Evolutionary conservation across 2,888 invertebrate species (phyloP).

Genomic region (Anthrax anthrax): DNA sequence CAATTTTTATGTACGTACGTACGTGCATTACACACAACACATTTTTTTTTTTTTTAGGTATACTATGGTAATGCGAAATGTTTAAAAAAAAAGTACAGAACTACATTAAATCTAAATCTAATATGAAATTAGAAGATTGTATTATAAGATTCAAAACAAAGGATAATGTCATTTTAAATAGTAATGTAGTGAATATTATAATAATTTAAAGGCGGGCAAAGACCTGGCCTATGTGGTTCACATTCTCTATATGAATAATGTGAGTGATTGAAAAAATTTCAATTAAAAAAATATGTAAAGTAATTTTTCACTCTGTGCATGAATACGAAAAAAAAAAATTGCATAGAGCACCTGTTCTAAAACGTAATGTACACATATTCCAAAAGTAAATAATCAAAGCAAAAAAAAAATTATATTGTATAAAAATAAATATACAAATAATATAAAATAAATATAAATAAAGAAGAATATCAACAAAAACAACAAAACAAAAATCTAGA

Average conservation of each 20-base stretch:
- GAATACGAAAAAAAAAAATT: neutral
- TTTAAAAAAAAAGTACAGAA: neutral
- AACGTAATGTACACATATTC: neutral
- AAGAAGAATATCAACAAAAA: neutral
- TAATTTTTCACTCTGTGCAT: neutral
- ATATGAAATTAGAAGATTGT: neutral
- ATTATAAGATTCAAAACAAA: constrained; percentile 1
- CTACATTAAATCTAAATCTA: neutral
- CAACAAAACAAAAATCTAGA: neutral
- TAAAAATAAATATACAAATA: no score
- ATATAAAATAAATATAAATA: neutral
- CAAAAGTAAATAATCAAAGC: no score
- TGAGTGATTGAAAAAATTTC: neutral
- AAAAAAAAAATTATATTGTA: no score
- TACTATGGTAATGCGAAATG: neutral
- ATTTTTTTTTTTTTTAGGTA: neutral
- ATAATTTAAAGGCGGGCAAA: neutral
- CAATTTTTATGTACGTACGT: neutral
- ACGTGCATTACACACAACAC: no score
- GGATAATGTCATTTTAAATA: constrained; percentile 1
- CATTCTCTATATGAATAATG: neutral
- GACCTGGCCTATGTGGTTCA: neutral
- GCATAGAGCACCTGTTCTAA: neutral
- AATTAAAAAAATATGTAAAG: neutral
- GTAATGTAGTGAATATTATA: constrained; percentile 7